Conservation (phyloP, 1,140 invertebrate species). For the Drosophila watanabei region DNA sequence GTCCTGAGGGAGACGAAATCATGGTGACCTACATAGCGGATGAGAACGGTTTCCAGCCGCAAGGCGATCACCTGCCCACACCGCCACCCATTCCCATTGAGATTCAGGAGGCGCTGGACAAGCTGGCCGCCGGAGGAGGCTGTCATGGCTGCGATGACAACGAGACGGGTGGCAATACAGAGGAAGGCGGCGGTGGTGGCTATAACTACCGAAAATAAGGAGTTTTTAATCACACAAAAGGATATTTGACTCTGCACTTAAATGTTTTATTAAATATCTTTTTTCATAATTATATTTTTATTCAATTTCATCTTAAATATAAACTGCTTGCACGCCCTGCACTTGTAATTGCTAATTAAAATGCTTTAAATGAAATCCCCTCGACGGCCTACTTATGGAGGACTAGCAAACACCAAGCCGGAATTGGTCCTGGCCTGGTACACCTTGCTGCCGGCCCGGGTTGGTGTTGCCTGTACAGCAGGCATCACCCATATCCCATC, state of each 20-base stretch:
- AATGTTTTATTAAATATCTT: neutral
- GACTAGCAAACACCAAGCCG: constrained; percentile 76
- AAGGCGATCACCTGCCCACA: constrained; percentile 91
- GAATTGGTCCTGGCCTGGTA: constrained; percentile 60
- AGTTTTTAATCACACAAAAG: neutral
- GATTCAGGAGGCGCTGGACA: constrained; percentile 93
- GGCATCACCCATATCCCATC: neutral
- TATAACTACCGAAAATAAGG: constrained; percentile 64
- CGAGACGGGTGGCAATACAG: constrained; percentile 82
- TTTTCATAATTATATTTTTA: neutral
- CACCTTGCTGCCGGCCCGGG: constrained; percentile 28
- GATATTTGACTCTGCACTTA: no score
- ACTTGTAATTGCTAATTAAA: constrained; percentile 33
- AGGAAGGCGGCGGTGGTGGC: constrained; percentile 55
- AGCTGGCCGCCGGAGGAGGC: constrained; percentile 89
- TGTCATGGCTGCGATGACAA: constrained; percentile 86
- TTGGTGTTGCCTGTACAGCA: constrained; percentile 16
- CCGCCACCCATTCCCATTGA: constrained; percentile 93
- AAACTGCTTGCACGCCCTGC: neutral
- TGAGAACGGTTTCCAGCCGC: constrained; percentile 91
- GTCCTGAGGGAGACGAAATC: constrained; percentile 90
- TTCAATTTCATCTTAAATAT: neutral
- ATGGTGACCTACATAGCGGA: constrained; percentile 92
- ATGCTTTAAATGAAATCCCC: constrained; percentile 33
- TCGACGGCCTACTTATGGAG: constrained; percentile 58